These are phyloP conservation scores for Dascillus cervinus DNA, from an alignment of 2,888 invertebrate genomes.

Conservation along the genomic window DNA sequence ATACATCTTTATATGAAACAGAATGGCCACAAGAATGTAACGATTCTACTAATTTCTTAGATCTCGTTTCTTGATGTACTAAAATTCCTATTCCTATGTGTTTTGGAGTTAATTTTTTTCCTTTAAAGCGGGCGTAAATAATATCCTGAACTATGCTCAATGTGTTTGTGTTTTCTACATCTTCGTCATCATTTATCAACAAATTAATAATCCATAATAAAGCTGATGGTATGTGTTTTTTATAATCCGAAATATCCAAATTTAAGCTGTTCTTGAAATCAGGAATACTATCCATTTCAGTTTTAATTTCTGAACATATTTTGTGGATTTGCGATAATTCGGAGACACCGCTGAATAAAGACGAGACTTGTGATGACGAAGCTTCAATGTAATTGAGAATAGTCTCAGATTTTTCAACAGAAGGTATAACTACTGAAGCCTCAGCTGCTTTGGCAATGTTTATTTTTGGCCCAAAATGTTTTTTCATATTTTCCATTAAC, in stretches of 20 bases:
- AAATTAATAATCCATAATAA: neutral
- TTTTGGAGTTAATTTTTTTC: constrained; percentile 5
- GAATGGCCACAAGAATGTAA: constrained; percentile 11
- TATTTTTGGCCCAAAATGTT: neutral
- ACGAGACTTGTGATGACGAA: no score
- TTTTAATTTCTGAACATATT: neutral
- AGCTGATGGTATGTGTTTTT: neutral
- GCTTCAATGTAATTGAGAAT: no score
- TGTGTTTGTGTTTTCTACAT: constrained; percentile 1
- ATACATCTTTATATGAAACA: constrained; percentile 9
- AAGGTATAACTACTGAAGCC: no score
- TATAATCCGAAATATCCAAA: neutral
- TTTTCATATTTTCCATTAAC: neutral
- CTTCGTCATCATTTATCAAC: neutral
- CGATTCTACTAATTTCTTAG: constrained; percentile 9
- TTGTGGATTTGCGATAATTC: neutral
- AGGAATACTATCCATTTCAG: constrained; percentile 1
- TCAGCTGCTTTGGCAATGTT: neutral
- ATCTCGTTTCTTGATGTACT: constrained; percentile 9
- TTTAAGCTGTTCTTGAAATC: neutral
- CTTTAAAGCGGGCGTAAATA: constrained; percentile 2
- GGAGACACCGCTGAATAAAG: constrained; percentile 1
- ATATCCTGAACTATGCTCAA: constrained; percentile 7
- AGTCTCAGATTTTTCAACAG: no score
- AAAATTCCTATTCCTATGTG: constrained; percentile 7